Base-by-base conservation (phyloP, 2,113 vertebrate species). In the Aphyosemion australe region DNA sequence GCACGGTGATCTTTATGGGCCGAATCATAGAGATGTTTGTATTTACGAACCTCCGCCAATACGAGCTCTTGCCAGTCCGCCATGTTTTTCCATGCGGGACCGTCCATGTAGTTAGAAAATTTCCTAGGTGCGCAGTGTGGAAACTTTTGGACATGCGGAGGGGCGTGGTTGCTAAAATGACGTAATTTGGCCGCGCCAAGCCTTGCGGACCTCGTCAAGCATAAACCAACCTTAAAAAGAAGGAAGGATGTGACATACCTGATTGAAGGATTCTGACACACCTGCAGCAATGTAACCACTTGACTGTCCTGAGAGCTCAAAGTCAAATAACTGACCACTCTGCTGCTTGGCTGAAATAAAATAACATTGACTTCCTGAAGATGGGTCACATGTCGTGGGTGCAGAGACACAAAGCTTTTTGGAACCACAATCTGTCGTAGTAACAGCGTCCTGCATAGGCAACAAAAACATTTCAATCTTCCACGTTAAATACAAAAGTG, bases 301-400 rank as follows among this genome's bases (percentile, higher is more conserved):
- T 45, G 62, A 10, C 50, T 34, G 15, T 31, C 62, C 62, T 14
- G 62, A 53, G 21, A 54, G 34, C 51, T 42, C 39, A 45, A 65
- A 65, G 11, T 54, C 4, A 13, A 13, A 65, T 1, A 3, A n/a
- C 15, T 54, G 39, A 43, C 41, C 41, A 2, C 16, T 45, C 20
- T 16, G 7, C 12, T 45, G 39, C 10, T 32, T 18, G 41, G 41
- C 49, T 34, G 48, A 43, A 54, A 65, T 11, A 6, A 65, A 65
- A 42, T 9, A 19, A 19, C 62, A 65, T 1, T 2, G 3, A 3
- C 0, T 0, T 32, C 7, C 15, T 9, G 16, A 1, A 6, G 62
- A 13, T 0, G 62, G 62, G 51, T 54, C 7, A 12, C 62, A 65
- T 3, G 13, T 4, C 5, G 11, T 4, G 6, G 62, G 61, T 8